Conservation (phyloP, 2,888 invertebrate genomes). For the Ligdia adustata region DNA sequence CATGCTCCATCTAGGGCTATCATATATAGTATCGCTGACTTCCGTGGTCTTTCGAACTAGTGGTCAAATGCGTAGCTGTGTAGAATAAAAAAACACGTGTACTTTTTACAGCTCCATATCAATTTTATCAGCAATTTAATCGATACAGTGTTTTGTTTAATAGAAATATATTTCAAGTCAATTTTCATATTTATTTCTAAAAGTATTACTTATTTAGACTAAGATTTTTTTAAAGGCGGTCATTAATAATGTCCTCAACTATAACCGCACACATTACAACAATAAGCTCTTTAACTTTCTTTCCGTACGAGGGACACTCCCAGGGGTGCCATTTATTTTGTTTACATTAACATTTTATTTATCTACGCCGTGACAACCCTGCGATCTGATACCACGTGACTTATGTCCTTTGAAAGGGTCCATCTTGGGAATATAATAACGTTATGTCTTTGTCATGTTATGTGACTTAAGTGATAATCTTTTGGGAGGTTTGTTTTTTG, state of each 20-base stretch:
- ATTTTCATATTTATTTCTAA: too few species aligned
- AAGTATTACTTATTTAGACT: too few species aligned
- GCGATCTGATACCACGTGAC: conserved; percentile 16
- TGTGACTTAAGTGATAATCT: not conserved
- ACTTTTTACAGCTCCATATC: too few species aligned
- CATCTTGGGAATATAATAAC: conserved; percentile 9
- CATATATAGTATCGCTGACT: too few species aligned
- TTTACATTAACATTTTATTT: conserved; percentile 24
- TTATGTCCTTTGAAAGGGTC: conserved; percentile 18
- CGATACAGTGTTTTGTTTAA: too few species aligned
- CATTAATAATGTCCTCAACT: conserved; percentile 1
- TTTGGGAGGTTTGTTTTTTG: not conserved
- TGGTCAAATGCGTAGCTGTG: too few species aligned
- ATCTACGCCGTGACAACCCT: conserved; percentile 21
- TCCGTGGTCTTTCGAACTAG: too few species aligned
- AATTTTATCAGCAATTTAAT: too few species aligned
- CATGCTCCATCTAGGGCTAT: too few species aligned
- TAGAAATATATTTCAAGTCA: too few species aligned
- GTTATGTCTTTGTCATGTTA: conserved; percentile 1
- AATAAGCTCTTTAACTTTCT: conserved; percentile 26
- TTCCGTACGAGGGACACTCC: conserved; percentile 15
- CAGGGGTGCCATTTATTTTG: conserved; percentile 23
- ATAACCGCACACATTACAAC: conserved; percentile 17
- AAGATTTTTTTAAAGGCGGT: too few species aligned
- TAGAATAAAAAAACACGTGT: too few species aligned